Base-by-base conservation (phyloP, 2,113 vertebrate genomes). In the Triplophysa tibetana region DNA sequence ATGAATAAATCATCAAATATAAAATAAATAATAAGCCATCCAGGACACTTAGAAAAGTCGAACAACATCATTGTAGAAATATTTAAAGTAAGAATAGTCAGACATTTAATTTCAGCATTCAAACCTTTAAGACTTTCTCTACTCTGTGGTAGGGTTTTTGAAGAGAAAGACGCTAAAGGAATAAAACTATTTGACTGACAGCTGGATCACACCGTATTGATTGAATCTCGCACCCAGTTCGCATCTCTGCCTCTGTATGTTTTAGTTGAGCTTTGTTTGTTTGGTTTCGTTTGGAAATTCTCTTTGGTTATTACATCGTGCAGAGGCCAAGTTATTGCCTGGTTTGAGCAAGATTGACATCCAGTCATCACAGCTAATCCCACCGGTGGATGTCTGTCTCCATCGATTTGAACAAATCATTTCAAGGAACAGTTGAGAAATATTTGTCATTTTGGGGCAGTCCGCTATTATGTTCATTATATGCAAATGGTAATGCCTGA, bases 321-420 rank as follows among this genome's bases (percentile, higher is more conserved):
- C 77, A 75, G 81, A 85, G 77, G 72, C 81, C 63, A 82, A 82
- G 88, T 91, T 92, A 90, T 91, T 90, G 90, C 90, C 85, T 88
- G 81, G 84, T 80, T 83, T 61, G 83, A 82, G 75, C 85, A 81
- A 82, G 81, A 81, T 65, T 82, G 87, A 87, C 86, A 89, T 85
- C 69, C 43, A 65, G 13, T 7, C 61, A 56, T 56, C 26, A 52
- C 9, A n/a, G 61, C 19, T 62, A 33, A 50, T 50, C 54, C 14
- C 17, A 17, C 63, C 54, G 33, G 17, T 75, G 17, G 38, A 60
- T 50, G 19, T 29, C 38, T 52, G 38, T 8, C 24, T 24, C 29
- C 29, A 54, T 14, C 17, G 48, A 72, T 63, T 79, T 17, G 41
- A 16, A 38, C 70, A 13, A 58, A 58, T 58, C 0, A 21, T n/a